Evolutionary conservation across 2,797 vertebrate species (phyloP).

Genomic region (Falco biarmicus): DNA sequence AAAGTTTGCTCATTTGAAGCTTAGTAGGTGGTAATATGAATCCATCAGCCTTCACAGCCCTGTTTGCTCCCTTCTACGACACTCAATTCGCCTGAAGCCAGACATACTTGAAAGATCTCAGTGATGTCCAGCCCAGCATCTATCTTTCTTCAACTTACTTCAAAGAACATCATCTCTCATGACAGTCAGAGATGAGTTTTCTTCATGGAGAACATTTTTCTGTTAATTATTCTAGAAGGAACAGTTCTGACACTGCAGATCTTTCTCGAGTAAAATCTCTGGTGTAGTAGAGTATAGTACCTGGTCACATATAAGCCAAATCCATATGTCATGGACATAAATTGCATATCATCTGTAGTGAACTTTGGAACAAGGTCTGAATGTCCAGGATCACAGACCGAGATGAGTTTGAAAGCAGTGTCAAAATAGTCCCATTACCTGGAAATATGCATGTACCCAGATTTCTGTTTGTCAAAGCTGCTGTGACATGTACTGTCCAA

Average conservation of each 20-base stretch:
- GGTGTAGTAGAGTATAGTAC: background rate
- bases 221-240: slow-evolving; percentile 2
- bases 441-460: background rate
- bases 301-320: rapidly evolving
- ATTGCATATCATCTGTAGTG: background rate
- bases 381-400: background rate
- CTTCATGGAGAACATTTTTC: background rate
- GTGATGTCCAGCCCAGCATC: background rate
- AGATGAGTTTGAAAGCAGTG: background rate
- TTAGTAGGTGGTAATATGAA: background rate
- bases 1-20: background rate
- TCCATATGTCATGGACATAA: background rate
- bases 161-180: background rate
- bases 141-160: background rate
- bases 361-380: background rate
- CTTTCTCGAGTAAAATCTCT: background rate
- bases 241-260: background rate
- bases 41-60: background rate
- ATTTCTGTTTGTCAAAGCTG: background rate
- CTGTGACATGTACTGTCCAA: background rate
- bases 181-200: background rate
- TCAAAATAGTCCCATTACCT: background rate
- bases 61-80: background rate
- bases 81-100: background rate
- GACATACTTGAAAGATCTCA: background rate